phyloP scores from a whole-genome alignment of 2,888 invertebrate genomes.

The Lasioglossum lativentre region DNA sequence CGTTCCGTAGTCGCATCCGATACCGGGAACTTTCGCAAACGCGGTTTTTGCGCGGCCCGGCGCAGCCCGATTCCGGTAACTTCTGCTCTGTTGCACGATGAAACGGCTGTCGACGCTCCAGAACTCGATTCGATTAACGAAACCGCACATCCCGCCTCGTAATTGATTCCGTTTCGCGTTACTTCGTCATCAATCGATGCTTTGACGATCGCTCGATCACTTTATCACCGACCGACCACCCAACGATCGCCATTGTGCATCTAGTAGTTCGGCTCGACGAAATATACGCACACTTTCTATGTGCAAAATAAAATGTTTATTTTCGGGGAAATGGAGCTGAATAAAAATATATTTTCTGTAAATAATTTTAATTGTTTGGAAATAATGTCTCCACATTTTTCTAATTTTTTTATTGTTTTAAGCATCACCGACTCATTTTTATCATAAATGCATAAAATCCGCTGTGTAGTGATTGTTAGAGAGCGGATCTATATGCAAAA shows the following conservation, averaged over 20 bases:
- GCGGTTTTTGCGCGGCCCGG: not conserved
- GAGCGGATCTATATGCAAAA: too few relatives aligned
- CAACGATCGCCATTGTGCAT: not conserved
- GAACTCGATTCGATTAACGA: conserved; percentile 18
- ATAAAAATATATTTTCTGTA: too few relatives aligned
- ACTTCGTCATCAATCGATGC: not conserved
- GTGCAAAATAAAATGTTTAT: too few relatives aligned
- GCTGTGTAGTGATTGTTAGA: not conserved
- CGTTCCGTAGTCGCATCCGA: not conserved
- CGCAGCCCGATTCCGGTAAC: not conserved
- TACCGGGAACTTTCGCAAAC: not conserved
- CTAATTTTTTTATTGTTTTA: too few relatives aligned
- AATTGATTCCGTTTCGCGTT: conserved; percentile 21
- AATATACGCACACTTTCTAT: too few relatives aligned
- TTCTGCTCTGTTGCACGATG: not conserved
- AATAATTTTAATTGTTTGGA: too few relatives aligned
- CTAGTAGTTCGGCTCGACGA: not conserved
- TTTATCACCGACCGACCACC: not conserved
- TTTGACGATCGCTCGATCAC: not conserved
- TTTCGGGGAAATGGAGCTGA: too few relatives aligned
- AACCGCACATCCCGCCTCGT: conserved; percentile 7
- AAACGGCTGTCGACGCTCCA: not conserved
- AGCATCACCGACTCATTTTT: too few relatives aligned
- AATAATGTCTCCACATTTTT: too few relatives aligned
- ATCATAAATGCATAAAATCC: too few relatives aligned